Conservation (phyloP, 2,113 vertebrate genomes). For the Takifugu flavidus region DNA sequence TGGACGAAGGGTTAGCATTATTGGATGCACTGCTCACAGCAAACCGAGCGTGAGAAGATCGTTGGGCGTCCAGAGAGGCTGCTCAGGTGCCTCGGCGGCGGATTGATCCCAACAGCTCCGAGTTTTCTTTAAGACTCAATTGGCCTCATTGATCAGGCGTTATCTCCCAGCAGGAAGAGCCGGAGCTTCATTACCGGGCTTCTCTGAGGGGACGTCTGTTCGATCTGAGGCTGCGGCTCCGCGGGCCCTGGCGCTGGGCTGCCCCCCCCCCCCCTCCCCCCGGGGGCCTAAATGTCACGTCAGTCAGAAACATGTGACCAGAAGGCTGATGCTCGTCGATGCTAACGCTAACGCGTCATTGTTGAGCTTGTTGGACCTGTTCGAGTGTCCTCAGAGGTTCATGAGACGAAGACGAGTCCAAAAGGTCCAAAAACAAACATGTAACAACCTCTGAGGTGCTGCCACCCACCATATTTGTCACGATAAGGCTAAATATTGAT, state of each 20-base stretch:
- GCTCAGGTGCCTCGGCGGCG: conserved; percentile 18
- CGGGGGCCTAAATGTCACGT: conserved; percentile 13
- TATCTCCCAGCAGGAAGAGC: conserved; percentile 14
- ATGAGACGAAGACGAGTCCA: no score
- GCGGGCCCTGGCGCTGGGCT: not conserved
- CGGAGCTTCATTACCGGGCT: conserved; percentile 26
- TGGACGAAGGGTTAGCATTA: conserved; percentile 1
- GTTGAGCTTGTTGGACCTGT: no score
- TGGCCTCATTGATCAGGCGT: conserved; percentile 32
- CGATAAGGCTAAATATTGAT: no score
- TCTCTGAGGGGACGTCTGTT: conserved; percentile 2
- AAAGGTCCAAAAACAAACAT: no score
- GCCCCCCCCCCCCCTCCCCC: not conserved
- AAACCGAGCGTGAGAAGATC: conserved; percentile 6
- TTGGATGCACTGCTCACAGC: not conserved
- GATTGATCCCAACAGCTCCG: conserved; percentile 31
- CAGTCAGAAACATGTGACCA: not conserved
- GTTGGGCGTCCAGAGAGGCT: conserved; percentile 10
- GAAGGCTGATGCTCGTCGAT: no score
- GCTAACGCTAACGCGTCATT: no score
- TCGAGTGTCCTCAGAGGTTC: no score
- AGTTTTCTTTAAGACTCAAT: conserved; percentile 18
- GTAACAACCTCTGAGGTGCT: no score
- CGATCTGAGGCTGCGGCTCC: not conserved
- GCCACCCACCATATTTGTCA: no score